Base-by-base conservation (phyloP, 2,888 invertebrate genomes). In the Mactromeris polynyma region DNA sequence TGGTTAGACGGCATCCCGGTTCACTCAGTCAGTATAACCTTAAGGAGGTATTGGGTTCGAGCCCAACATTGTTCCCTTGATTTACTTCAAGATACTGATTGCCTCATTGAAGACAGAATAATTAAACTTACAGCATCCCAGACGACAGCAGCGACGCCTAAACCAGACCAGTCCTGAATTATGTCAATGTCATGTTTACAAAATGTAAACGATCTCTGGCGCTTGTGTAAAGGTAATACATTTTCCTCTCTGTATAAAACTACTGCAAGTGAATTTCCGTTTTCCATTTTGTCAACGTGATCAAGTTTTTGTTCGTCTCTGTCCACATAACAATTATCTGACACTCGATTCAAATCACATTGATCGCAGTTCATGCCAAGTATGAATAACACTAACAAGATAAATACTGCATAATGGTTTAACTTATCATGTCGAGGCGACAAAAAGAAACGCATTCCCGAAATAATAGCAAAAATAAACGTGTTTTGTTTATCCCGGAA, bases 111-210 rank as follows among this genome's bases (percentile, higher is more conserved):
- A 46, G 17, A 58, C 58, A 14, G 0, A 69, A 82, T n/a, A n/a
- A 54, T 19, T 33, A 64, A 40, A 93, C 95, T 93, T 92, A 96
- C 96, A 21, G 96, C 95, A 93, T 96, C 96, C 96, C 96, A 96
- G 2, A 96, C 96, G 85, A 96, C 96, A 46, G 95, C 96, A 69
- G 96, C 96, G 19, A 96, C 96, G 31, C 96, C 96, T 3, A 94
- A 91, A 4, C 90, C 87, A 14, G 91, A 90, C 96, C 96, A 96
- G 83, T 96, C 93, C 88, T 96, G 96, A 83, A 93, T 88, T 31
- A 96, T 96, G 7, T 90, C 83, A 17, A 96, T 87, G 7, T 93
- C 89, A 21, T 93, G 89, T 36, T 91, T 93, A n/a, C 87, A 94
- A 89, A 95, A 95, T 2, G 84, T 42, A 83, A 96, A 96, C 19